These are phyloP conservation scores for Protodeltote pygarga DNA, from an alignment of 2,888 invertebrate species.

Conservation along the genomic window DNA sequence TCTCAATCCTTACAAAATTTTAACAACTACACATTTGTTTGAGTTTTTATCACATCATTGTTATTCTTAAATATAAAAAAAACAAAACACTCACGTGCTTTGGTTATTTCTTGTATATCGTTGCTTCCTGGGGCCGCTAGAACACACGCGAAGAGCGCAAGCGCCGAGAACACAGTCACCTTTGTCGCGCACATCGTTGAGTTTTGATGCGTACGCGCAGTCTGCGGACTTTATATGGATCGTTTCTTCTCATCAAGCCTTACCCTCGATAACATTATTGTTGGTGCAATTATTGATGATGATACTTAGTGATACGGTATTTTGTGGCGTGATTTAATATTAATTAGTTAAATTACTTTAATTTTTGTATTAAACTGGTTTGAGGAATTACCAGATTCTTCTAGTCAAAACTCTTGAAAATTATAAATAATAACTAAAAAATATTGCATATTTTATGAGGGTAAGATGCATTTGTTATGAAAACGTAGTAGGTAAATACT, in stretches of 20 bases:
- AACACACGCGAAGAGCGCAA: slow-evolving; percentile 53
- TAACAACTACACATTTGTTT: too few species aligned
- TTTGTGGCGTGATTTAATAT: too few species aligned
- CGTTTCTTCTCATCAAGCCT: slow-evolving; percentile 28
- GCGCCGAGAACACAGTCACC: slow-evolving; percentile 55
- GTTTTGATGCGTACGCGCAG: slow-evolving; percentile 38
- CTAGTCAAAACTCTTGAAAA: too few species aligned
- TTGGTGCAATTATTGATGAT: slow-evolving; percentile 1
- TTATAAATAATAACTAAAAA: too few species aligned
- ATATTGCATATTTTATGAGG: too few species aligned
- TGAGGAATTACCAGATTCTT: too few species aligned
- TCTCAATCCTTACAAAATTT: too few species aligned
- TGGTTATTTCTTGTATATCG: slow-evolving; percentile 42
- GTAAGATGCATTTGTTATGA: too few species aligned
- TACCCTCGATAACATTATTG: slow-evolving; percentile 6
- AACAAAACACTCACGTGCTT: slow-evolving; percentile 39
- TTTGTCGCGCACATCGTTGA: slow-evolving; percentile 53
- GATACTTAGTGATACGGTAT: neutral
- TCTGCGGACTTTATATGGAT: slow-evolving; percentile 54
- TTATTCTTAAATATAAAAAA: neutral
- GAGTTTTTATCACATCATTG: too few species aligned
- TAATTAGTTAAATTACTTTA: too few species aligned
- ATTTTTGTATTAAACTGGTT: too few species aligned
- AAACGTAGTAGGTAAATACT: too few species aligned
- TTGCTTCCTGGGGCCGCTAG: slow-evolving; percentile 41